Evolutionary conservation across 2,797 vertebrate species (phyloP).

Genomic region (Muraenolepis orangiensis): DNA sequence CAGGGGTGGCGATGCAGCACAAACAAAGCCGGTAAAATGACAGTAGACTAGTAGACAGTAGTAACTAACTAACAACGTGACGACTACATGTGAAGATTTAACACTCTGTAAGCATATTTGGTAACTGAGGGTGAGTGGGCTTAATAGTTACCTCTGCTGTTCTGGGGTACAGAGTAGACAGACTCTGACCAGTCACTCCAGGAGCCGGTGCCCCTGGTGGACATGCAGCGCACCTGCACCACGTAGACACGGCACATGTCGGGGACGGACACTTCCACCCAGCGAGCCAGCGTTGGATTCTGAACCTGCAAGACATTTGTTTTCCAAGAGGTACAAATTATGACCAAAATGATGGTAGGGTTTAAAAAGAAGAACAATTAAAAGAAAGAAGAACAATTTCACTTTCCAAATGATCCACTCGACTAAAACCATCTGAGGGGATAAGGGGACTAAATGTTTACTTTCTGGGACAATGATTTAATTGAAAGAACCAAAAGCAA

Average conservation of each 20-base stretch:
- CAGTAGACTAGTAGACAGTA: too few relatives aligned
- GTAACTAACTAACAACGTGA: neutral
- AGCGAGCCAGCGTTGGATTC: slow-evolving; percentile 52
- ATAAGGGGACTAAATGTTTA: neutral
- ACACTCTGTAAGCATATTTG: neutral
- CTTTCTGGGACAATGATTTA: neutral
- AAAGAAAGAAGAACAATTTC: neutral
- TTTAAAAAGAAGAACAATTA: neutral
- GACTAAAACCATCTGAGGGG: neutral
- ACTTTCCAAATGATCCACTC: neutral
- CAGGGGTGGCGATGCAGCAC: too few relatives aligned
- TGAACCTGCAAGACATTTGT: slow-evolving; percentile 64
- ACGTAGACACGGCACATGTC: slow-evolving; percentile 75
- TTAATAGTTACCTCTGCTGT: slow-evolving; percentile 75
- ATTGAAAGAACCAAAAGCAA: neutral
- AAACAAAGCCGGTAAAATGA: too few relatives aligned
- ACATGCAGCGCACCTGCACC: slow-evolving; percentile 80
- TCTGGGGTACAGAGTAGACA: slow-evolving; percentile 67
- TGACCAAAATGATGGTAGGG: neutral
- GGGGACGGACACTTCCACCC: slow-evolving; percentile 55
- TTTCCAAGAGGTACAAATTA: neutral
- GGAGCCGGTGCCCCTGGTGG: slow-evolving; percentile 65
- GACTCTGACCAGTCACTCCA: slow-evolving; percentile 88
- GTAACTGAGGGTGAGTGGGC: neutral
- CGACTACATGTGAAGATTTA: too few relatives aligned